phyloP scores from a whole-genome alignment of 2,113 vertebrate genomes.

The Aegithalos caudatus region DNA sequence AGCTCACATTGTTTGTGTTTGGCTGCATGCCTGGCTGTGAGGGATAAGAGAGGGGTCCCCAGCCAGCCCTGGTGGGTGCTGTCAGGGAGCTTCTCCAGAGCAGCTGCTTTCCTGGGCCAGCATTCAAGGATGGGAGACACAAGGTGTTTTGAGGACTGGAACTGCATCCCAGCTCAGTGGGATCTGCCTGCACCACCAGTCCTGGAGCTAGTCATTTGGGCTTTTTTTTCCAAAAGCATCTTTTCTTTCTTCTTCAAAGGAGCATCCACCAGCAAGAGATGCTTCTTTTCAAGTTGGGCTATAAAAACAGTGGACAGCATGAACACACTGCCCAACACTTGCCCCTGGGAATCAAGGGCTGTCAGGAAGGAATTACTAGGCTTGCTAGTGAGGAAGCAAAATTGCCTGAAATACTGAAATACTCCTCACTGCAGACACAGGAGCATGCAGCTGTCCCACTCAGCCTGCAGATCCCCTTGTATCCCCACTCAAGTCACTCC shows the following conservation, averaged over 20 bases:
- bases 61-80: neutral
- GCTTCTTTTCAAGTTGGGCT: neutral
- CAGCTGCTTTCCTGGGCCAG: neutral
- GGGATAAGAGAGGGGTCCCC: neutral
- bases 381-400: neutral
- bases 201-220: neutral
- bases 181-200: neutral
- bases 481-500: neutral
- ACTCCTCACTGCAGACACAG: accelerated
- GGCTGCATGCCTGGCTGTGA: neutral
- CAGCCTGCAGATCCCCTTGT: neutral
- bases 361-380: neutral
- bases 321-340: accelerated
- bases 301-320: neutral
- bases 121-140: neutral
- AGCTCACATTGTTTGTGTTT: neutral
- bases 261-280: neutral
- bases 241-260: neutral
- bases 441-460: neutral
- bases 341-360: neutral
- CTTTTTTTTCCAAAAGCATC: neutral
- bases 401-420: neutral
- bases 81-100: neutral
- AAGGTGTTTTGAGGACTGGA: neutral
- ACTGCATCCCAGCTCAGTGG: neutral